These are phyloP conservation scores for Sitodiplosis mosellana DNA, from an alignment of 1,140 invertebrate genomes.

Conservation along the genomic window DNA sequence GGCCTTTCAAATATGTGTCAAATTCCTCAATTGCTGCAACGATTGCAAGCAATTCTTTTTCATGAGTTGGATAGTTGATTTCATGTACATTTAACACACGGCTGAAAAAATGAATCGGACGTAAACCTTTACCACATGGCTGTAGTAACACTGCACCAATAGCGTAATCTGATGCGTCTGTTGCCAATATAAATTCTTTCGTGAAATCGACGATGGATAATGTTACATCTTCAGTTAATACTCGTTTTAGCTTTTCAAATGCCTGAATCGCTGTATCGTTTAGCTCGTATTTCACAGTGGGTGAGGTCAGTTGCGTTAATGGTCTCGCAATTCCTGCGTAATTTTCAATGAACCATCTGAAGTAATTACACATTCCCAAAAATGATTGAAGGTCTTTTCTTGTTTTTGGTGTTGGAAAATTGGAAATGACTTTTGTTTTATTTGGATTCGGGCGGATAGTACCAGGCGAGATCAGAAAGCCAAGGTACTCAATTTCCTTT, in stretches of 20 bases:
- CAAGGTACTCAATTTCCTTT: background rate
- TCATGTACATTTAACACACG: slow-evolving; percentile 22
- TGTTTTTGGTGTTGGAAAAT: slow-evolving; percentile 12
- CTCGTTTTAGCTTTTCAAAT: slow-evolving; percentile 7
- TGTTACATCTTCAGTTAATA: slow-evolving; percentile 8
- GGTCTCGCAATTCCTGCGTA: slow-evolving; percentile 19
- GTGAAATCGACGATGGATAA: slow-evolving; percentile 9
- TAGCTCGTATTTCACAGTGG: background rate
- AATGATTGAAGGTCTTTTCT: slow-evolving; percentile 23
- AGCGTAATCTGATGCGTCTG: slow-evolving; percentile 10
- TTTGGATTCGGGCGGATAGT: slow-evolving; percentile 4
- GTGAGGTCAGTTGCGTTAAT: slow-evolving; percentile 6
- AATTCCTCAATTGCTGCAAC: slow-evolving; percentile 28
- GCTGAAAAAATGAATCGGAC: slow-evolving; percentile 17
- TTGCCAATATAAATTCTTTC: slow-evolving; percentile 8
- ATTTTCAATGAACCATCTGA: slow-evolving; percentile 21
- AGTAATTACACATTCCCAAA: slow-evolving; percentile 25
- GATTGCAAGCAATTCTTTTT: slow-evolving; percentile 31
- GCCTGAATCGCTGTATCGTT: slow-evolving; percentile 1
- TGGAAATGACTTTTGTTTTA: background rate
- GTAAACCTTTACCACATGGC: too few relatives aligned
- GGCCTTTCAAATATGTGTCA: slow-evolving; percentile 26
- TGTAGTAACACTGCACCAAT: slow-evolving; percentile 9
- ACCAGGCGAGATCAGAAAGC: slow-evolving; percentile 6
- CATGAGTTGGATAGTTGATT: slow-evolving; percentile 21